Conservation (phyloP, 2,113 vertebrate genomes). For the Cranoglanis bouderius region DNA sequence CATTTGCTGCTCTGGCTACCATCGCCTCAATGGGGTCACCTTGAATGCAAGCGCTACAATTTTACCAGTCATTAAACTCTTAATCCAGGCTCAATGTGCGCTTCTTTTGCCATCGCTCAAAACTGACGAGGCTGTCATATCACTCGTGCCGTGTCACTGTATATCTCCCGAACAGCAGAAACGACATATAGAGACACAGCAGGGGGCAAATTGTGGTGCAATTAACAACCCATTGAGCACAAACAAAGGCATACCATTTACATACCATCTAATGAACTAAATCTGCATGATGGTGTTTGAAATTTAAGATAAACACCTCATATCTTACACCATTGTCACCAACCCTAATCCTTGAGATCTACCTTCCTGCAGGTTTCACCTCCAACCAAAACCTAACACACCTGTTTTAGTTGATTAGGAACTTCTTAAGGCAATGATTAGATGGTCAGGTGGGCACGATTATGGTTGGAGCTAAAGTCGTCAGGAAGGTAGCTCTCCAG, state of each 20-base stretch:
- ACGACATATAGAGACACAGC: not conserved
- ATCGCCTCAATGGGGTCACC: slow-evolving; percentile 74
- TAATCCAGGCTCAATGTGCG: slow-evolving; percentile 67
- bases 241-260: not conserved
- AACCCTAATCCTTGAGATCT: no score
- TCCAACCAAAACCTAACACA: no score
- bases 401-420: no score
- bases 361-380: no score
- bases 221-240: slow-evolving; percentile 23
- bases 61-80: slow-evolving; percentile 81
- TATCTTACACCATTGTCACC: no score
- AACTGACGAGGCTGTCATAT: slow-evolving; percentile 62
- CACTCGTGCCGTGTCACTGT: slow-evolving; percentile 49
- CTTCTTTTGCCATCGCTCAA: slow-evolving; percentile 67
- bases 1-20: slow-evolving; percentile 43
- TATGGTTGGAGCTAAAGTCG: no score
- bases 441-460: no score
- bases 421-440: no score
- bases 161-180: slow-evolving; percentile 10
- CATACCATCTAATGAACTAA: not conserved
- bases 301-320: not conserved
- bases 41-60: slow-evolving; percentile 73
- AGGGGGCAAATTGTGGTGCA: slow-evolving; percentile 22
- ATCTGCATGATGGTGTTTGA: not conserved
- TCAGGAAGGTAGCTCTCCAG: no score